A percentile compares a stretch with the other conserved stretches of the same genome.
Conservation (phyloP, 1,140 invertebrate species). For the Schmidtea mediterranea region DNA sequence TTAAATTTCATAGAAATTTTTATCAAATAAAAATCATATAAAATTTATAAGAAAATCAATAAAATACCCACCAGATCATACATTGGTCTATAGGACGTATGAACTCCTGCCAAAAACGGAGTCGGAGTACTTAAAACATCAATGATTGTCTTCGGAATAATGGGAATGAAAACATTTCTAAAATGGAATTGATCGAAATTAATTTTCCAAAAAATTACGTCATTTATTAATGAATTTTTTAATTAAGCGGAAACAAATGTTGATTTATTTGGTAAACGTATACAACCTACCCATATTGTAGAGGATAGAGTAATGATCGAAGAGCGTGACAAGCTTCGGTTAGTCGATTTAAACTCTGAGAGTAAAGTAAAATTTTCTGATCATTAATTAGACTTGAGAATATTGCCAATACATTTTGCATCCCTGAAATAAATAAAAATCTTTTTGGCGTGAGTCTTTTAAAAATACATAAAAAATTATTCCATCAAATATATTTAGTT, state of each 20-base stretch:
- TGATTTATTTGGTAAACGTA: not conserved
- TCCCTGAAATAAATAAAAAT: not conserved
- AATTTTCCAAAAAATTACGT: too few relatives aligned
- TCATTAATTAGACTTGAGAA: not conserved
- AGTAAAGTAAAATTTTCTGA: not conserved
- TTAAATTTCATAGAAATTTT: too few relatives aligned
- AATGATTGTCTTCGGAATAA: not conserved
- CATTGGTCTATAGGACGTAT: not conserved
- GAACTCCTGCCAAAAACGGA: not conserved
- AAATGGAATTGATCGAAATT: too few relatives aligned
- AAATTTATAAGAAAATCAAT: too few relatives aligned
- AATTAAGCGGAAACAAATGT: too few relatives aligned
- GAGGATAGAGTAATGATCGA: not conserved
- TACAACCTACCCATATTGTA: slow-evolving; percentile 1
- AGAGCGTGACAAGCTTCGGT: slow-evolving; percentile 2
- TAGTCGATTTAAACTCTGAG: not conserved
- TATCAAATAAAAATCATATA: too few relatives aligned
- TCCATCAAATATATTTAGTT: too few relatives aligned
- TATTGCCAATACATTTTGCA: not conserved
- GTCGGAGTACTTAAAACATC: not conserved
- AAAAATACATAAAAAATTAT: too few relatives aligned
- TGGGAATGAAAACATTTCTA: too few relatives aligned
- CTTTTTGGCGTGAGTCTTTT: too few relatives aligned
- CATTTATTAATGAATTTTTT: too few relatives aligned
- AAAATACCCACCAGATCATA: too few relatives aligned